Evolutionary conservation across 2,797 vertebrate genomes (phyloP).

Genomic region (Cyclura pinguis): DNA sequence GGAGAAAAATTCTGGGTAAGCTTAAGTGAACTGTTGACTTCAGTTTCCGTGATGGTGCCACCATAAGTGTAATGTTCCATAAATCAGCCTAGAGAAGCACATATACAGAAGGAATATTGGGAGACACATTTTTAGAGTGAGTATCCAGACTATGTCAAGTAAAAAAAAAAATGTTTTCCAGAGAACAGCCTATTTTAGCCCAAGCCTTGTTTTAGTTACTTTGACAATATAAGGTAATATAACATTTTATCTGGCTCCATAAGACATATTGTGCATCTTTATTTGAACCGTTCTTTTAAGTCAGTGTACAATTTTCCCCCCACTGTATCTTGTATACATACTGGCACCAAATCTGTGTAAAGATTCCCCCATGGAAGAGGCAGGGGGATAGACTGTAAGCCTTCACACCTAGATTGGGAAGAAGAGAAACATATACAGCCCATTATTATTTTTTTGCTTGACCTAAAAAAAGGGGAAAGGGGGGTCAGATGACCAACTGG

Average conservation of each 20-base stretch:
- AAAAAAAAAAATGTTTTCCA: neutral
- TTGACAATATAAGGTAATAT: neutral
- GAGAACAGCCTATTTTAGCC: neutral
- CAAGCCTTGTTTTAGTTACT: neutral
- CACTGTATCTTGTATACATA: constrained; percentile 53
- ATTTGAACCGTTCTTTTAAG: constrained; percentile 93
- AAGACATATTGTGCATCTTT: constrained; percentile 91
- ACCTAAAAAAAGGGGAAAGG: constrained; percentile 75
- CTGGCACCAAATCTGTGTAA: constrained; percentile 87
- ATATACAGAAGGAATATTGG: neutral
- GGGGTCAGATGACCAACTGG: constrained; percentile 87
- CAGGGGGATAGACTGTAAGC: constrained; percentile 72
- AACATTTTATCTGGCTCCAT: neutral
- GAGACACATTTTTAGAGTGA: constrained; percentile 15
- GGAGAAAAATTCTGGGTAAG: neutral
- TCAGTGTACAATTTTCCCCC: constrained; percentile 97
- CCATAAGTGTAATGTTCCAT: fast-evolving
- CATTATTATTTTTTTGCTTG: constrained; percentile 83
- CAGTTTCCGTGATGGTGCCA: neutral
- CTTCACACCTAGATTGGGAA: constrained; percentile 83
- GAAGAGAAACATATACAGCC: constrained; percentile 64
- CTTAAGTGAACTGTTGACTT: neutral
- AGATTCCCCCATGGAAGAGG: constrained; percentile 54
- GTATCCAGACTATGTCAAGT: neutral
- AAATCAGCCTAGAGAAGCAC: neutral